phyloP scores from a whole-genome alignment of 2,113 vertebrate species.

The Sitta europaea region DNA sequence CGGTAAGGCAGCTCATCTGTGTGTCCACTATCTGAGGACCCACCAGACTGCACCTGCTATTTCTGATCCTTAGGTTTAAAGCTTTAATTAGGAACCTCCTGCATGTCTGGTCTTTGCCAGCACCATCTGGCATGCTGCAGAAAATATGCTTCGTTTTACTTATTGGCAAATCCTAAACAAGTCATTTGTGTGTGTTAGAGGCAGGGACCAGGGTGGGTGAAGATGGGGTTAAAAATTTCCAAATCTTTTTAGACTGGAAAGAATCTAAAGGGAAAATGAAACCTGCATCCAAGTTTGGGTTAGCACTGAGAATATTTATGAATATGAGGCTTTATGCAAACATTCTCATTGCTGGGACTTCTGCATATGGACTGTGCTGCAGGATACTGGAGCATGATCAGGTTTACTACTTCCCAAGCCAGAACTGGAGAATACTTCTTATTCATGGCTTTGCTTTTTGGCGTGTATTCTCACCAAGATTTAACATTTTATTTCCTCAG shows the following conservation, averaged over 20 bases:
- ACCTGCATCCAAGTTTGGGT: not conserved
- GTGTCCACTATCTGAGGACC: conserved; percentile 18
- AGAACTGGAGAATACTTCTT: not conserved
- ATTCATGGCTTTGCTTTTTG: not conserved
- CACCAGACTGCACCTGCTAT: conserved; percentile 58
- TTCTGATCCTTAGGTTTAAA: conserved; percentile 70
- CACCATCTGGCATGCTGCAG: conserved; percentile 71
- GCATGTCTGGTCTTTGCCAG: conserved; percentile 60
- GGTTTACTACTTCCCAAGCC: not conserved
- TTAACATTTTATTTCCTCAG: not conserved
- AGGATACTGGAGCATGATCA: not conserved
- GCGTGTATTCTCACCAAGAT: not conserved
- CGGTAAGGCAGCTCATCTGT: conserved; percentile 14
- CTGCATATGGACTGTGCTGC: not conserved
- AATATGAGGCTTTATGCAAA: not conserved
- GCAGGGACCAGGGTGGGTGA: not conserved
- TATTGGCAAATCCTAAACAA: conserved; percentile 56
- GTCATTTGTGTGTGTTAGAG: not conserved
- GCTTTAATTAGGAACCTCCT: conserved; percentile 78
- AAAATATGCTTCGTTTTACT: conserved; percentile 56
- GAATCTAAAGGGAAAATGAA: not conserved
- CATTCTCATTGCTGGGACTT: not conserved
- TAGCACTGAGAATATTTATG: not conserved
- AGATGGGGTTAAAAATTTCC: not conserved
- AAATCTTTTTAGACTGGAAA: not conserved